Base-by-base conservation (phyloP, 2,888 invertebrate genomes). In the Yponomeuta malinellus region DNA sequence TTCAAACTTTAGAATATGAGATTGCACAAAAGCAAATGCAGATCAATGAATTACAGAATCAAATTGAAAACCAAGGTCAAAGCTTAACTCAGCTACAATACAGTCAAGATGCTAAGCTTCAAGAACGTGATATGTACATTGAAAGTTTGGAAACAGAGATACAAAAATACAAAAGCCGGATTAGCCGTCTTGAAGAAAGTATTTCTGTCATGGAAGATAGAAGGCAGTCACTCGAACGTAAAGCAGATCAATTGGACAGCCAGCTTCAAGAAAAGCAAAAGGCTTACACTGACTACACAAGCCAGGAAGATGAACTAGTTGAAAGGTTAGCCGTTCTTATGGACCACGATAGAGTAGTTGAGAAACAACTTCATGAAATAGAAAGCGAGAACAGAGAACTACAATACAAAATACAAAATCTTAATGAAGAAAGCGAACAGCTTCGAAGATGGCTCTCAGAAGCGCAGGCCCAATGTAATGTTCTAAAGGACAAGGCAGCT, bases 81-180 rank as follows among this genome's bases (percentile, higher is more conserved):
- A 83, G 84, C 75, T 80, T 88, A 72, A 85, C 78, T 74, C 92
- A 89, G 79, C 79, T 86, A 65, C 85, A 86, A 74, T 88, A 83
- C 79, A 93, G 93, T 4, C 88, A 93, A 70, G 93, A 95, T 73
- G 95, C 95, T 2, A 96, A 96, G 85, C 83, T 96, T 12, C 95
- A 95, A 80, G 96, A 96, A 82, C 91, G 95, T 73, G 95, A 96
- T 79, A 91, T 95, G 69, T 95, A 95, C 73, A 95, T 96, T 71
- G 96, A 96, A 83, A 94, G 93, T 63, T 87, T 96, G 72, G 95
- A 96, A 82, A 84, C 91, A 48, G 96, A 96, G 78, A 91, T 95
- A 70, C 86, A 83, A 2, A 94, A 94, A 77, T 94, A 94, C 71
- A 95, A 94, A 76, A 93, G 93, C 9, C 94, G 95, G 76, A 93